Percentiles rank a stretch among this genome's conserved stretches.
Conservation (phyloP, 2,888 invertebrate species). For the Parnassius glacialis region DNA sequence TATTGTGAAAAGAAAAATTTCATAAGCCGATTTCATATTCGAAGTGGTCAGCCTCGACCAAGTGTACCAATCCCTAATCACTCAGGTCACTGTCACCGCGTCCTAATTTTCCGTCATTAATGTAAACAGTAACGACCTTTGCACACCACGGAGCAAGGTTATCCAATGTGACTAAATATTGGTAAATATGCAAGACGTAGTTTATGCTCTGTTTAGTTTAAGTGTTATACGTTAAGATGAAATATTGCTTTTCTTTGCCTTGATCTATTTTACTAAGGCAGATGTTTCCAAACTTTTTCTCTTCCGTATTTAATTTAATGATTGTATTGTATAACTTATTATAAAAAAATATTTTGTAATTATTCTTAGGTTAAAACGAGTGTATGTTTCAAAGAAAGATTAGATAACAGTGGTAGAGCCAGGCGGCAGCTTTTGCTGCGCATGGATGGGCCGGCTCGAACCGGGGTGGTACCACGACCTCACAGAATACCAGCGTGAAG, state of each 20-base stretch:
- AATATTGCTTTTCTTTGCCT: slow-evolving; percentile 18
- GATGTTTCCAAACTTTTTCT: no score
- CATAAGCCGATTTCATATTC: slow-evolving; percentile 30
- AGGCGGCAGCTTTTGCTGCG: no score
- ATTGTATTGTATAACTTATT: no score
- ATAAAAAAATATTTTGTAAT: no score
- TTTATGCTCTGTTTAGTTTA: slow-evolving; percentile 19
- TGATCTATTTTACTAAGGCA: slow-evolving; percentile 5
- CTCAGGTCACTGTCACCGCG: slow-evolving; percentile 34
- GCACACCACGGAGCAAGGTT: not conserved
- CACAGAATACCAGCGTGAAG: no score
- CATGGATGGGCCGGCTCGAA: no score
- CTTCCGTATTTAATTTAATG: no score
- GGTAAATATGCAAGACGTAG: slow-evolving; percentile 8
- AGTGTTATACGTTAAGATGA: slow-evolving; percentile 11
- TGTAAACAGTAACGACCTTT: slow-evolving; percentile 2
- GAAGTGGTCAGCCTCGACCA: slow-evolving; percentile 33
- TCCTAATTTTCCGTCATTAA: slow-evolving; percentile 23
- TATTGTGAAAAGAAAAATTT: slow-evolving; percentile 25
- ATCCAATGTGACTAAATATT: slow-evolving; percentile 13
- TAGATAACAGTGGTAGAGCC: no score
- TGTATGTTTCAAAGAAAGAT: no score
- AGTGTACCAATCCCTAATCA: slow-evolving; percentile 30
- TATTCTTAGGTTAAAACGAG: no score
- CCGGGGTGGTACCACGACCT: no score